Base-by-base conservation (phyloP, 2,113 vertebrate genomes). In the Heterotilapia buettikoferi region DNA sequence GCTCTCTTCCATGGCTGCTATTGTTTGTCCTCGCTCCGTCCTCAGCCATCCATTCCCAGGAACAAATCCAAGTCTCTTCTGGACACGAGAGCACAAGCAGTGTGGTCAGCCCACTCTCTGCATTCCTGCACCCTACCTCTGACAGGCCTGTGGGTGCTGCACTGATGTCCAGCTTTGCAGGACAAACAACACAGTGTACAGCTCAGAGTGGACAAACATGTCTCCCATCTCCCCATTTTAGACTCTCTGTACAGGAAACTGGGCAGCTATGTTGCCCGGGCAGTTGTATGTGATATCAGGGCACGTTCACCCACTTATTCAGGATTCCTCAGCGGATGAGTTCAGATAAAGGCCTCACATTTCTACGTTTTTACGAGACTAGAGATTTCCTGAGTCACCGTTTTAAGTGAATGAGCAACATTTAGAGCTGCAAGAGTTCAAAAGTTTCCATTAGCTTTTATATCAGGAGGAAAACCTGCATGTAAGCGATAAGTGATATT, bases 21-120 rank as follows among this genome's bases (percentile, higher is more conserved):
- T 97, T 97, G 96, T 97, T 90, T 26, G 84, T 50, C 52, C 5
- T 87, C 16, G 33, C 88, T 85, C 86, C 18, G 88, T 78, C 91
- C 92, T 87, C 88, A 87, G 89, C 91, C 93, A 52, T 83, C 76
- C 73, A 14, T 66, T 16, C 56, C 5, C 84, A 85, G 90, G 87
- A 93, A 96, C 95, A 96, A 96, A 94, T 96, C 92, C 85, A 86
- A 90, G 92, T 43, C 93, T 96, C 93, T 95, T 96, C 92, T 95
- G 90, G 90, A 78, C 85, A 53, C 73, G 86, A 92, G 92, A 90
- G 92, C 90, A 87, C 83, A 57, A 78, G 89, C 95, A 85, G 92
- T 87, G 91, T 59, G 86, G 53, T 85, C 88, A 53, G 68, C 96
- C 96, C 94, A 96, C 96, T 79, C 87, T 2, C 38, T 33, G 85